These are phyloP conservation scores for Coecobrya sp. DNA, from an alignment of 2,888 invertebrate genomes.

Conservation along the genomic window DNA sequence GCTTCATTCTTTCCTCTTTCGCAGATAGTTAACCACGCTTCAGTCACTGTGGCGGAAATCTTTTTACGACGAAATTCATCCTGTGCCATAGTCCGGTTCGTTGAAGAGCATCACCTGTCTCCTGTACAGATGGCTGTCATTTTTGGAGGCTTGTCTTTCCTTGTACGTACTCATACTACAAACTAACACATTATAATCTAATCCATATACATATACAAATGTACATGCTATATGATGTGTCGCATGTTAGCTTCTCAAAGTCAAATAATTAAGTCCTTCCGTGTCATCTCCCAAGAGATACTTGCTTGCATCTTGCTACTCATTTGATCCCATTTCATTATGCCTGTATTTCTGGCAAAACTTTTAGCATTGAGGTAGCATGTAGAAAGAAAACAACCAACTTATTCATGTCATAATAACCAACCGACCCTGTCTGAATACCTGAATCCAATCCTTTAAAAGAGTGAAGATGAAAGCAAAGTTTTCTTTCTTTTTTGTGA, in stretches of 20 bases:
- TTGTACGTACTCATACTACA: constrained; percentile 54
- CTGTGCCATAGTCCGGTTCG: constrained; percentile 69
- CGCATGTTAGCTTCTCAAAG: neutral
- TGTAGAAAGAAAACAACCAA: no score
- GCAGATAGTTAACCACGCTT: constrained; percentile 80
- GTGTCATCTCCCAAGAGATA: constrained; percentile 69
- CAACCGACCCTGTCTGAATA: neutral
- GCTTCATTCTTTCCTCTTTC: neutral
- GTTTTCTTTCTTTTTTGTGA: constrained; percentile 30
- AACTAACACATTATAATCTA: neutral
- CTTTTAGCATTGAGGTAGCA: neutral
- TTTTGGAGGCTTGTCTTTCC: constrained; percentile 82
- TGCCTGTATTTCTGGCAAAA: neutral
- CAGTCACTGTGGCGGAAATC: constrained; percentile 79
- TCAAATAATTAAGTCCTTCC: neutral
- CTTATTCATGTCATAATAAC: no score
- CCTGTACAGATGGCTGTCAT: constrained; percentile 81
- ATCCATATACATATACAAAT: neutral
- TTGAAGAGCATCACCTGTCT: constrained; percentile 77
- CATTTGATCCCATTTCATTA: constrained; percentile 8
- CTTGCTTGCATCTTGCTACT: constrained; percentile 14
- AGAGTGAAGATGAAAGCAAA: constrained; percentile 20
- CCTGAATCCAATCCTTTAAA: constrained; percentile 11
- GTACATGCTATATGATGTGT: neutral
- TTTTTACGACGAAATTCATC: constrained; percentile 73